These are phyloP conservation scores for Dryobotodes eremita DNA, from an alignment of 2,888 invertebrate species.

Conservation along the genomic window DNA sequence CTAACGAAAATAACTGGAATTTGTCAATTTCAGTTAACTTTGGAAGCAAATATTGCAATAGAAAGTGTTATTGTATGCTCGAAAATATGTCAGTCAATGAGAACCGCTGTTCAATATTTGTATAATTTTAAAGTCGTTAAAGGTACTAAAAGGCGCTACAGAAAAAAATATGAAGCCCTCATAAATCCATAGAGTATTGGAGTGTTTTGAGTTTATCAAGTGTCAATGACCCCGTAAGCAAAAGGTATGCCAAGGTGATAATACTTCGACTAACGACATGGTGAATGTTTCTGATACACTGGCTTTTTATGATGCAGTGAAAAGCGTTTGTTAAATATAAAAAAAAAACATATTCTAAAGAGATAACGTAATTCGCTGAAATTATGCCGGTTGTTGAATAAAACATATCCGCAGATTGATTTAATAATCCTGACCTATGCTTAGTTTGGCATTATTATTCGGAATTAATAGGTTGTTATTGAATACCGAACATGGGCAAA, in stretches of 20 bases:
- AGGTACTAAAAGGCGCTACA: slow-evolving; percentile 14
- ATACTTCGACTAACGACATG: slow-evolving; percentile 76
- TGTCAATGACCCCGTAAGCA: slow-evolving; percentile 83
- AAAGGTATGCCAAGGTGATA: slow-evolving; percentile 85
- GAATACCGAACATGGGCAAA: slow-evolving; percentile 54
- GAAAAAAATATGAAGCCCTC: slow-evolving; percentile 33
- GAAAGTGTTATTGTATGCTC: slow-evolving; percentile 29
- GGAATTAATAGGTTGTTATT: slow-evolving; percentile 33
- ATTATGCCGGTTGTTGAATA: slow-evolving; percentile 40
- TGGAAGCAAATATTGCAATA: slow-evolving; percentile 11
- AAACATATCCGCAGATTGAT: slow-evolving; percentile 40
- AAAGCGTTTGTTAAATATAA: slow-evolving; percentile 18
- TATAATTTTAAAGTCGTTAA: slow-evolving; percentile 2
- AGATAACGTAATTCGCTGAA: slow-evolving; percentile 18
- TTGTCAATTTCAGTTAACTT: slow-evolving; percentile 35
- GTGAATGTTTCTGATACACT: slow-evolving; percentile 65
- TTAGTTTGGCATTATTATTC: slow-evolving; percentile 45
- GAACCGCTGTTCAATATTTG: slow-evolving; percentile 15
- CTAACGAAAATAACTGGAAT: slow-evolving; percentile 46
- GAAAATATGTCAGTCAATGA: slow-evolving; percentile 9
- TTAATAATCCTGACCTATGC: slow-evolving; percentile 20
- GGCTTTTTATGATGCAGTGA: slow-evolving; percentile 22
- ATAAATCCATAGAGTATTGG: slow-evolving; percentile 21
- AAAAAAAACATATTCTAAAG: slow-evolving; percentile 8
- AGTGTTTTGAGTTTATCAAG: slow-evolving; percentile 74